Conservation (phyloP, 2,888 invertebrate species). For the Drosophila mimica region DNA sequence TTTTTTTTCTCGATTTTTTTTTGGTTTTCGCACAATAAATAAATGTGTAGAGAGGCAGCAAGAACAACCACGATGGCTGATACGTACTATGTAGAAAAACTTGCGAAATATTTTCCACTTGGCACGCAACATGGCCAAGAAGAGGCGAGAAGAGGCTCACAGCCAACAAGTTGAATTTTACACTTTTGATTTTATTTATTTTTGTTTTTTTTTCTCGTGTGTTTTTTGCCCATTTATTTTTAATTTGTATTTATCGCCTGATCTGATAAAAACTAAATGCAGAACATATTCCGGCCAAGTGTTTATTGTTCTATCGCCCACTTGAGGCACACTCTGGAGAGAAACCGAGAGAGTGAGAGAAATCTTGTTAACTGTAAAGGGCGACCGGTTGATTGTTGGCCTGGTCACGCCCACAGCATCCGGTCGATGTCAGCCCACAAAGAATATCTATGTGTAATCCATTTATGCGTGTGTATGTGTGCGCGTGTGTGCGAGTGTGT, state of each 20-base stretch:
- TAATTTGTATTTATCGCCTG: constrained; percentile 62
- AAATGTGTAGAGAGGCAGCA: constrained; percentile 60
- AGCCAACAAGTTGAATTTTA: constrained; percentile 65
- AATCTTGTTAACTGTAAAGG: constrained; percentile 52
- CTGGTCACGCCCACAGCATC: constrained; percentile 50
- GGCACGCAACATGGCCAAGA: constrained; percentile 73
- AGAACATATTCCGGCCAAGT: constrained; percentile 57
- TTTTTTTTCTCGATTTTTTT: constrained; percentile 24
- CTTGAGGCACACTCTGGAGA: constrained; percentile 42
- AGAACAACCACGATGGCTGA: constrained; percentile 24
- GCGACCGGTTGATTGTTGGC: constrained; percentile 28
- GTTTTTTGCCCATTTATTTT: constrained; percentile 61
- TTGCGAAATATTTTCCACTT: constrained; percentile 81
- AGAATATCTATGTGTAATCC: constrained; percentile 8
- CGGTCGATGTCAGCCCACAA: constrained; percentile 33
- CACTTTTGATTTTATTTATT: constrained; percentile 65
- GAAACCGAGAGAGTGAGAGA: constrained; percentile 2
- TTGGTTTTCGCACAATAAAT: constrained; percentile 71
- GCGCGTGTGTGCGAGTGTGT: constrained; percentile 14
- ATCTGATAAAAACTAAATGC: constrained; percentile 67
- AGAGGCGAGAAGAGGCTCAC: constrained; percentile 20
- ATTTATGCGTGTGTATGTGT: constrained; percentile 4
- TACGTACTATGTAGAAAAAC: constrained; percentile 63
- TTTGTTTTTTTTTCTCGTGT: constrained; percentile 14
- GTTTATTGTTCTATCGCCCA: constrained; percentile 61